A percentile compares a stretch with the other conserved stretches of the same genome.
Evolutionary conservation across 2,888 invertebrate species (phyloP).

Genomic region (Eucera pruinosa): DNA sequence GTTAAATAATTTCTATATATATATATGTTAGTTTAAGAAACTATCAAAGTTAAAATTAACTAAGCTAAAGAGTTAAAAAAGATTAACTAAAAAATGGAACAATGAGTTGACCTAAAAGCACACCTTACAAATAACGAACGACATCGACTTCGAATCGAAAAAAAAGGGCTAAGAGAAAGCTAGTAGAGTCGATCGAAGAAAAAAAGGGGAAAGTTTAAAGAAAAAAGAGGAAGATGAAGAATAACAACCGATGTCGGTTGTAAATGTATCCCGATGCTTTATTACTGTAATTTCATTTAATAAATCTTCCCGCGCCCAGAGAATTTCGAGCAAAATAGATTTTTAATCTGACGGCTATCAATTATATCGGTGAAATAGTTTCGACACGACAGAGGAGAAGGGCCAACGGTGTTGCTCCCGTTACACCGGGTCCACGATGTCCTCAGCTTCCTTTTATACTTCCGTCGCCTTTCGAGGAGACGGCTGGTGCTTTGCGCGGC

Average conservation of each 20-base stretch:
- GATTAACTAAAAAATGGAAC: too few species aligned
- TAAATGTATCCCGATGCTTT: slow-evolving; percentile 51
- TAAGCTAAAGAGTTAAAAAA: too few species aligned
- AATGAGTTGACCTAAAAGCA: too few species aligned
- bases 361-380: slow-evolving; percentile 63
- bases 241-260: slow-evolving; percentile 3
- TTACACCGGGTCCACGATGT: slow-evolving; percentile 12
- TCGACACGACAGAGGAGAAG: slow-evolving; percentile 16
- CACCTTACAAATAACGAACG: too few species aligned
- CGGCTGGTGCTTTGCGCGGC: slow-evolving; percentile 27
- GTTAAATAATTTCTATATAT: too few species aligned
- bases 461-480: slow-evolving; percentile 39
- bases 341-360: slow-evolving; percentile 72
- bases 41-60: too few species aligned
- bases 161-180: too few species aligned
- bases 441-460: slow-evolving; percentile 38
- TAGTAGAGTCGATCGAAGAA: slow-evolving; percentile 4
- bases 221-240: not conserved
- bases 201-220: not conserved
- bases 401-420: slow-evolving; percentile 18
- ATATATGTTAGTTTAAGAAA: too few species aligned
- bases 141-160: too few species aligned
- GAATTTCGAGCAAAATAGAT: slow-evolving; percentile 69
- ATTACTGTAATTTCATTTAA: slow-evolving; percentile 76
- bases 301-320: slow-evolving; percentile 67